These are phyloP conservation scores for Paraplagusia blochii DNA, from an alignment of 2,113 vertebrate genomes.

Conservation along the genomic window DNA sequence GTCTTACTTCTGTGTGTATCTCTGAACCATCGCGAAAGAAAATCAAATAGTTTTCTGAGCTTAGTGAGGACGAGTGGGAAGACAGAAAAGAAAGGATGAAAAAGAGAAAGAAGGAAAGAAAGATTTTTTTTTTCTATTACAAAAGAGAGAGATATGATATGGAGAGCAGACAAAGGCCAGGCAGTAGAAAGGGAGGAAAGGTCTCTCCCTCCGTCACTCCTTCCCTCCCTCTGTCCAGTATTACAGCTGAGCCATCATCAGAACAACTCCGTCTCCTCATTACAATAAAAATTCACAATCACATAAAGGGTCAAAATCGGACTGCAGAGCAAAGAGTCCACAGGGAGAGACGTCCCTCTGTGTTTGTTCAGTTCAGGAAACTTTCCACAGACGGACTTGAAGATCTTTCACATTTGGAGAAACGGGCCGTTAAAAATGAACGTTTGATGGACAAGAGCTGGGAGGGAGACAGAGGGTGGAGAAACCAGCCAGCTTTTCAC, in stretches of 20 bases:
- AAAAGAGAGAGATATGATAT: background rate
- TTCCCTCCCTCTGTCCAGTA: background rate
- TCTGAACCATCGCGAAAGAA: constrained; percentile 63
- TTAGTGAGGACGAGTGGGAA: constrained; percentile 63
- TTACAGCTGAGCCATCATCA: constrained; percentile 51
- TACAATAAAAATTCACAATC: constrained; percentile 54
- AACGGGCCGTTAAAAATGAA: background rate
- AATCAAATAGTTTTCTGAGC: constrained; percentile 82
- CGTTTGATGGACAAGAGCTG: background rate
- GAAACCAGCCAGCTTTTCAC: constrained; percentile 64
- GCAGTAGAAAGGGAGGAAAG: constrained; percentile 28
- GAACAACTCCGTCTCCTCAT: constrained; percentile 44
- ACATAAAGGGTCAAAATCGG: constrained; percentile 24
- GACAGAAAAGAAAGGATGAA: background rate
- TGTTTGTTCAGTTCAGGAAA: constrained; percentile 20
- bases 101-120: constrained; percentile 48
- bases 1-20: constrained; percentile 63
- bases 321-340: constrained; percentile 30
- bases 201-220: constrained; percentile 26
- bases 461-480: constrained; percentile 28
- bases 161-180: constrained; percentile 10
- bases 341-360: constrained; percentile 10
- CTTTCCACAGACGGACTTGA: constrained; percentile 7
- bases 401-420: background rate
- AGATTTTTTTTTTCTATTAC: no score